These are phyloP conservation scores for Anoura caudifer DNA, from an alignment of 2,113 vertebrate species.

Conservation along the genomic window DNA sequence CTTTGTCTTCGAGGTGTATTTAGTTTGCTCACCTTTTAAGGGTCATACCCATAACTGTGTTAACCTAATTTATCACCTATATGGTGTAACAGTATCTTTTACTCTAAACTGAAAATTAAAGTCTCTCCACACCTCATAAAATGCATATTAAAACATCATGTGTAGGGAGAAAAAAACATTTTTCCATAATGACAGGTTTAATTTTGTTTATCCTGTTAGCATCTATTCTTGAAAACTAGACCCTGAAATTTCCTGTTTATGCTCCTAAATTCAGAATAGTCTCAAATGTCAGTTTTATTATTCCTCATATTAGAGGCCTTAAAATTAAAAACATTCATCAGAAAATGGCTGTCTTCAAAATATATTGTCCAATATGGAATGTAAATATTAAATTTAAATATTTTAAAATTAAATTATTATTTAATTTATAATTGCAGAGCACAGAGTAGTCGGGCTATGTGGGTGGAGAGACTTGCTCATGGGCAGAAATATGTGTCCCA, in stretches of 20 bases:
- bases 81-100: not conserved
- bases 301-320: slow-evolving; percentile 81
- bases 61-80: slow-evolving; percentile 28
- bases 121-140: slow-evolving; percentile 20
- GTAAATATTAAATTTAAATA: slow-evolving; percentile 84
- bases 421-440: slow-evolving; percentile 68
- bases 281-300: slow-evolving; percentile 86
- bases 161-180: slow-evolving; percentile 23
- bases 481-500: not conserved
- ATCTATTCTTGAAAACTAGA: slow-evolving; percentile 77
- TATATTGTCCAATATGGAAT: slow-evolving; percentile 81
- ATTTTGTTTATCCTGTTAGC: slow-evolving; percentile 77
- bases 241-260: slow-evolving; percentile 76
- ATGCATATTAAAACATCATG: slow-evolving; percentile 44
- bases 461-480: slow-evolving; percentile 31
- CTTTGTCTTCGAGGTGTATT: not conserved
- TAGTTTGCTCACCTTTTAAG: slow-evolving; percentile 30
- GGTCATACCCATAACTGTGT: not conserved
- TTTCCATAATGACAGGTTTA: slow-evolving; percentile 71
- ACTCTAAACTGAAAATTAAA: slow-evolving; percentile 59
- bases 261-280: slow-evolving; percentile 82
- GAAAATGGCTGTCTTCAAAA: slow-evolving; percentile 83
- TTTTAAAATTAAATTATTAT: slow-evolving; percentile 77
- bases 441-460: not conserved
- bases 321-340: slow-evolving; percentile 90